Base-by-base conservation (phyloP, 2,113 vertebrate species). In the Bujurquina vittata region DNA sequence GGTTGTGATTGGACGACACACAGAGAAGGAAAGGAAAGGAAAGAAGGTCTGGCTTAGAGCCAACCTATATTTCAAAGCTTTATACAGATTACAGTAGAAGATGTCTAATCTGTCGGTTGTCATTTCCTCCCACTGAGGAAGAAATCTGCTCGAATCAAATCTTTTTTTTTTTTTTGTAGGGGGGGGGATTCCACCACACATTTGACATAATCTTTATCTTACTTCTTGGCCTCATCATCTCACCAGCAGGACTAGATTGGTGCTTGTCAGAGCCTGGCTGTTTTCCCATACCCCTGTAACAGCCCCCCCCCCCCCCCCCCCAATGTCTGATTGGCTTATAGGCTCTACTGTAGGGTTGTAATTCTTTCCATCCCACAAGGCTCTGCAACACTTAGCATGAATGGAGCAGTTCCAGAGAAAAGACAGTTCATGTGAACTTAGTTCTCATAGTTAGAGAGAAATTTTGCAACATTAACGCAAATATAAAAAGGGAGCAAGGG, bases 51-150 rank as follows among this genome's bases (percentile, higher is more conserved):
- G 91, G 85, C 93, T 77, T 40, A 5, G 67, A 91, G 88, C 89
- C 75, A n/a, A 79, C 86, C 91, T 90, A 75, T 76, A 87, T 93
- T 94, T 88, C 90, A 91, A 87, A 93, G 87, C 81, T 88, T 90
- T 82, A 73, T 83, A 90, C 56, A 93, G 91, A 94, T 95, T 94
- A 94, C 82, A 91, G 89, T 52, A 61, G 65, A 85, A 85, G 87
- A 93, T 90, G 88, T 92, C 90, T 93, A 86, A 91, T 92, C 92
- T 94, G 94, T 92, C 91, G 72, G 86, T 90, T 92, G 85, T 90
- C 88, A 94, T 94, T 94, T 94, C 93, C 93, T 93, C 90, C 87
- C 84, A 85, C 88, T 90, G 89, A 89, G 86, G 77, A 85, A 89
- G 81, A 91, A 87, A 90, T 93, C 88, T 87, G 77, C 88, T 80